phyloP scores from a whole-genome alignment of 2,888 invertebrate species.

The Cantharis lateralis region DNA sequence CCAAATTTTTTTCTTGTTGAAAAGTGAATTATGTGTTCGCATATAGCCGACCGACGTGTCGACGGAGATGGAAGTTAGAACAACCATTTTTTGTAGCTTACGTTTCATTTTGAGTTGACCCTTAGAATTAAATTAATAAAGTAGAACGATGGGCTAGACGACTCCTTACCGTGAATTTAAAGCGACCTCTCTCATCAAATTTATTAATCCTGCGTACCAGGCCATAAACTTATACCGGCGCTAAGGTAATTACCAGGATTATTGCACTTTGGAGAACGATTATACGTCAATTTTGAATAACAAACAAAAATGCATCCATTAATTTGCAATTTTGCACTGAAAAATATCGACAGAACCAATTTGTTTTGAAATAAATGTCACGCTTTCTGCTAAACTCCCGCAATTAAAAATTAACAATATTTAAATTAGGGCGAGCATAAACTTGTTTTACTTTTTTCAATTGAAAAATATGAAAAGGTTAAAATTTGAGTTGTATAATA shows the following conservation, averaged over 20 bases:
- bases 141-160: constrained; percentile 22
- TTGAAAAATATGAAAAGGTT: constrained; percentile 5
- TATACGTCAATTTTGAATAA: neutral
- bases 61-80: neutral
- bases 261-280: constrained; percentile 23
- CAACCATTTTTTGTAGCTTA: neutral
- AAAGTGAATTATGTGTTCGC: constrained; percentile 29
- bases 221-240: constrained; percentile 20
- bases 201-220: constrained; percentile 23
- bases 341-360: neutral
- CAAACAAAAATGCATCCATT: neutral
- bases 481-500: constrained; percentile 3
- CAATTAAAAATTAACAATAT: neutral
- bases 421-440: neutral
- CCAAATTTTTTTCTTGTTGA: neutral
- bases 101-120: constrained; percentile 15
- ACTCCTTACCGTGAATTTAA: constrained; percentile 16
- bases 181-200: constrained; percentile 2
- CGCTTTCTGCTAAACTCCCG: neutral
- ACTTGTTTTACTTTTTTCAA: neutral
- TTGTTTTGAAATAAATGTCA: neutral
- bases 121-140: constrained; percentile 24
- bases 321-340: neutral
- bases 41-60: constrained; percentile 30
- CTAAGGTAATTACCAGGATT: constrained; percentile 18